These are phyloP conservation scores for Manis crassicaudata DNA, from an alignment of 2,797 vertebrate species.

Conservation along the genomic window DNA sequence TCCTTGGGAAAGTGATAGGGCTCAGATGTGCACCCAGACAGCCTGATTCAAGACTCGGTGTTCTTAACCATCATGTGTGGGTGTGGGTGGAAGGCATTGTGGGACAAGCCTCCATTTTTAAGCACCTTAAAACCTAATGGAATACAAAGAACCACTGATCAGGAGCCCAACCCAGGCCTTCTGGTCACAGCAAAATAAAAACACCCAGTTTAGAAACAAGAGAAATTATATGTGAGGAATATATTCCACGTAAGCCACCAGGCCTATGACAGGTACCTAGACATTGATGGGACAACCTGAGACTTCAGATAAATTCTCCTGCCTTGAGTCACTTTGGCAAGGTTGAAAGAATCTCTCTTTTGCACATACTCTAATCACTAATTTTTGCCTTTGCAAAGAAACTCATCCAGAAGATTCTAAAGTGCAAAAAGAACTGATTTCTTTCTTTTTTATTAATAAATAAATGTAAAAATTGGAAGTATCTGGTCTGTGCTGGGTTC, in stretches of 20 bases:
- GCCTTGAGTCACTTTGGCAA: neutral
- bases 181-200: neutral
- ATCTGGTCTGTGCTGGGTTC: neutral
- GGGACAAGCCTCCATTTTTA: neutral
- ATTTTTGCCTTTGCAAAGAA: neutral
- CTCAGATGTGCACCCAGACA: neutral
- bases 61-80: neutral
- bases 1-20: neutral
- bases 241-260: neutral
- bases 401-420: neutral
- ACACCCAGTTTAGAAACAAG: neutral
- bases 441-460: neutral
- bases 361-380: neutral
- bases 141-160: neutral
- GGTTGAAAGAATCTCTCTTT: neutral
- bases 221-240: neutral
- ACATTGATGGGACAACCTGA: neutral
- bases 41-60: neutral
- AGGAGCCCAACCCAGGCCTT: neutral
- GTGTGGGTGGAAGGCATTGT: accelerated
- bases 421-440: neutral
- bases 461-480: neutral
- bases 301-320: neutral
- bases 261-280: neutral
- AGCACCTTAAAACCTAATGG: neutral